phyloP scores from a whole-genome alignment of 1,140 invertebrate species.

The Mercenaria mercenaria region DNA sequence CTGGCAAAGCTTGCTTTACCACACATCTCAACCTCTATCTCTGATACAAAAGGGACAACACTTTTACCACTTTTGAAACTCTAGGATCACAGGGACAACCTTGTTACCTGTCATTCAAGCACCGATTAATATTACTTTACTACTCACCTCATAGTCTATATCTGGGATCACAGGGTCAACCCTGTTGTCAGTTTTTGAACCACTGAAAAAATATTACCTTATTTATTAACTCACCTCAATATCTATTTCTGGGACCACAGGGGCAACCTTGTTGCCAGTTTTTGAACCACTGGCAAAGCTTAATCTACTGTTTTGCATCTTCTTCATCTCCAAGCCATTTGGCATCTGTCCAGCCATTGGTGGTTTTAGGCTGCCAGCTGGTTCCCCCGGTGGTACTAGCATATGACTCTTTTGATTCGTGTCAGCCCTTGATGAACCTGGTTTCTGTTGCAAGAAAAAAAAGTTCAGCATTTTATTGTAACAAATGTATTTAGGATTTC shows the following conservation, averaged over 20 bases:
- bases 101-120: no score
- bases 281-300: constrained; percentile 10
- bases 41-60: no score
- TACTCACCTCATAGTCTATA: constrained; percentile 28
- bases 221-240: constrained; percentile 17
- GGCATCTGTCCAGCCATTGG: neutral
- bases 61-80: no score
- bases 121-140: no score
- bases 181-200: neutral
- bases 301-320: neutral
- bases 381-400: neutral
- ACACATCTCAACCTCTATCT: no score
- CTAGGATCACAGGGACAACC: no score
- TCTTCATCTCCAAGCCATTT: constrained; percentile 35
- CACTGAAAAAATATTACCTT: neutral
- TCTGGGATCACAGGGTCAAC: neutral
- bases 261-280: neutral
- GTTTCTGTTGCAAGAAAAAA: neutral
- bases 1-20: no score
- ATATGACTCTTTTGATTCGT: neutral
- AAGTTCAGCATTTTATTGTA: neutral
- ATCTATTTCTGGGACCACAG: neutral
- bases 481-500: no score
- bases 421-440: neutral
- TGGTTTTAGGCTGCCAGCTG: neutral